Percentiles rank a stretch among this genome's conserved stretches.
phyloP scores from a whole-genome alignment of 1,140 invertebrate species.

The Ladona fulva region DNA sequence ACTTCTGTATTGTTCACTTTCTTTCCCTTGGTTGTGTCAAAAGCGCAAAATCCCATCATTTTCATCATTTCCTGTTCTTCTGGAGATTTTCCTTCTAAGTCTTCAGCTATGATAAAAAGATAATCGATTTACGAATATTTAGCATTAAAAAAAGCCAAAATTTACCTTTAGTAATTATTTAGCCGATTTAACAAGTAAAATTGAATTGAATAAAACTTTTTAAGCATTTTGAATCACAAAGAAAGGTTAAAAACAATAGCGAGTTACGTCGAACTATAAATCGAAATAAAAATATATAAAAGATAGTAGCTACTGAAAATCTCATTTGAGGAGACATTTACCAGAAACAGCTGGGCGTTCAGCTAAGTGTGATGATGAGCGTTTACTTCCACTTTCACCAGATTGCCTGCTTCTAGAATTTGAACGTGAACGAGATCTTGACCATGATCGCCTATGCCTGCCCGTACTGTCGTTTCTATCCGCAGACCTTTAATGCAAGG shows the following conservation, averaged over 20 bases:
- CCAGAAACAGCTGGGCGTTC: not conserved
- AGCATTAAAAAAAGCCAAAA: slow-evolving; percentile 20
- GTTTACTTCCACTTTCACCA: not conserved
- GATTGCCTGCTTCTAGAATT: not conserved
- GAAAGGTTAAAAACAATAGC: slow-evolving; percentile 12
- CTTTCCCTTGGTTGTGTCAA: slow-evolving; percentile 91
- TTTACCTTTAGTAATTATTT: too few species aligned
- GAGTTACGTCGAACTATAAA: not conserved
- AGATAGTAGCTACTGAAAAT: not conserved
- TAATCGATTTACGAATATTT: not conserved
- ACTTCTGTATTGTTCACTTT: slow-evolving; percentile 90
- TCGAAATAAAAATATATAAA: not conserved
- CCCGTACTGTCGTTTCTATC: slow-evolving; percentile 39
- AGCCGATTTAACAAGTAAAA: too few species aligned
- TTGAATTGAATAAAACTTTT: slow-evolving; percentile 11
- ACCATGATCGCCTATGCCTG: slow-evolving; percentile 35
- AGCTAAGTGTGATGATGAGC: not conserved
- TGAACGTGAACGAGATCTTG: slow-evolving; percentile 47
- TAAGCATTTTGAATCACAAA: slow-evolving; percentile 9
- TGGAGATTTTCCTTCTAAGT: slow-evolving; percentile 69
- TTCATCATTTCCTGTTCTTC: slow-evolving; percentile 96
- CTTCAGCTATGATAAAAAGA: slow-evolving; percentile 43
- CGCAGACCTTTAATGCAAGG: slow-evolving; percentile 33
- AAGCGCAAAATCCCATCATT: slow-evolving; percentile 92
- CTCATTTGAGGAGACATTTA: not conserved